Evolutionary conservation across 2,113 vertebrate genomes (phyloP).

Genomic region (Gobio gobio): DNA sequence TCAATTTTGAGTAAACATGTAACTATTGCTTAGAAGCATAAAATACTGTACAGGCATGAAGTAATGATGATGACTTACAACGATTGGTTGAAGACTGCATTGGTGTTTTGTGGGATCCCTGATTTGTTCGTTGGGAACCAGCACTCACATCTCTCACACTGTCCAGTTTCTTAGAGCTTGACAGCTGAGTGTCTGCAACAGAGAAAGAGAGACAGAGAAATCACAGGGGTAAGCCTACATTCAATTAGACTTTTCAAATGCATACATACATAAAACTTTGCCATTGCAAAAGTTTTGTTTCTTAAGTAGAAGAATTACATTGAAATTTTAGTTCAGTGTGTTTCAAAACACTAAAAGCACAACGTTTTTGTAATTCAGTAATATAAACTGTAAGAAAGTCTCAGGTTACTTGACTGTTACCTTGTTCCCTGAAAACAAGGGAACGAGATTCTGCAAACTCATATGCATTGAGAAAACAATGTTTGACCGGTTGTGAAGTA

Average conservation of each 20-base stretch:
- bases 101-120: slow-evolving; percentile 73
- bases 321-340: no score
- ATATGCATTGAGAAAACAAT: no score
- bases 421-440: no score
- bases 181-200: slow-evolving; percentile 39
- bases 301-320: no score
- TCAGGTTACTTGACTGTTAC: no score
- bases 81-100: slow-evolving; percentile 58
- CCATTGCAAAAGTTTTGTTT: no score
- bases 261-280: not conserved
- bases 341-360: no score
- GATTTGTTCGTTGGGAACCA: slow-evolving; percentile 67
- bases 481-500: no score
- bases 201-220: slow-evolving; percentile 8
- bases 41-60: not conserved
- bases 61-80: slow-evolving; percentile 60
- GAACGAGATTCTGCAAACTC: no score
- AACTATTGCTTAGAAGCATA: not conserved
- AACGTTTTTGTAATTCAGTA: no score
- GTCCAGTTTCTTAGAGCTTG: slow-evolving; percentile 70
- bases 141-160: slow-evolving; percentile 74
- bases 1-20: no score
- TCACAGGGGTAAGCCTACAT: not conserved
- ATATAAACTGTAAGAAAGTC: no score
- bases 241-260: not conserved